Conservation (phyloP, 2,797 vertebrate genomes). For the Macropodus opercularis region DNA sequence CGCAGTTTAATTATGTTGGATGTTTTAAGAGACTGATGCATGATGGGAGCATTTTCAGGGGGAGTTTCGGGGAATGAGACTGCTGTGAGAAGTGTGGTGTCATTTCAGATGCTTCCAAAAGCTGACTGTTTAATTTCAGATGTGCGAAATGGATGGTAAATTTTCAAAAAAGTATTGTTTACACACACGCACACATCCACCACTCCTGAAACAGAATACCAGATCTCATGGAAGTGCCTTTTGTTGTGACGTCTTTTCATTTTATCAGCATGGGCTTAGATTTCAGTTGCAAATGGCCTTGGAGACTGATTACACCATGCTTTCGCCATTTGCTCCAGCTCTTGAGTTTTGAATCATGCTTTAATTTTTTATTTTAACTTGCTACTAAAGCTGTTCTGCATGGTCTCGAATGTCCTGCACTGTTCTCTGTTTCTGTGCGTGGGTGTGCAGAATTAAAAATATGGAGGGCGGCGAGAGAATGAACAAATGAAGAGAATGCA, state of each 20-base stretch:
- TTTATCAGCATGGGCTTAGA: conserved; percentile 73
- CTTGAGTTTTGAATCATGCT: conserved; percentile 53
- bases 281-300: conserved; percentile 73
- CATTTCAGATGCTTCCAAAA: conserved; percentile 56
- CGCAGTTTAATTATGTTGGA: conserved; percentile 34
- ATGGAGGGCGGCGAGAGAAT: conserved; percentile 58
- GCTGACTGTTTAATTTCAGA: conserved; percentile 45
- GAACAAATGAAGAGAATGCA: conserved; percentile 58
- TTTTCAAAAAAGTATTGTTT: conserved; percentile 37
- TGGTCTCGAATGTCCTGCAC: conserved; percentile 68
- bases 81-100: conserved; percentile 68
- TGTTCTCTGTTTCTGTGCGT: conserved; percentile 64
- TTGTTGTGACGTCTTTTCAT: conserved; percentile 59
- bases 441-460: conserved; percentile 57
- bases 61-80: conserved; percentile 57
- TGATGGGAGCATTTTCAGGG: conserved; percentile 54
- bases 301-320: conserved; percentile 52
- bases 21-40: conserved; percentile 64
- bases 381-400: conserved; percentile 68
- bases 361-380: conserved; percentile 44
- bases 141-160: conserved; percentile 49
- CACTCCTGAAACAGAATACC: conserved; percentile 53
- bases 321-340: conserved; percentile 72
- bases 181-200: conserved; percentile 59
- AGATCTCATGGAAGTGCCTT: conserved; percentile 73